Conservation (phyloP, 2,888 invertebrate species). For the Esperia sulphurella region DNA sequence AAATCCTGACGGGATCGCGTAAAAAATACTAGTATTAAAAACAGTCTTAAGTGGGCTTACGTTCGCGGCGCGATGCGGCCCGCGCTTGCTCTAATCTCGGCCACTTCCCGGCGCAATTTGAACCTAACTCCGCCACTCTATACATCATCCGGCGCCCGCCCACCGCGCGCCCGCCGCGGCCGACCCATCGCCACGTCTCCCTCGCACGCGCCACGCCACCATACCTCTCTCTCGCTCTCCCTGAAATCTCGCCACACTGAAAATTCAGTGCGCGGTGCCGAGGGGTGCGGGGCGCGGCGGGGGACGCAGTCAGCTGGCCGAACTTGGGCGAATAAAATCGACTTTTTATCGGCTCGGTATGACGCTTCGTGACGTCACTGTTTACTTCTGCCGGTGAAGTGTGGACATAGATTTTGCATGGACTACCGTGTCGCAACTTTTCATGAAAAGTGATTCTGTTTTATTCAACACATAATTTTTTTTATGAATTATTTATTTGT, state of each 20-base stretch:
- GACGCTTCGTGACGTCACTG: conserved; percentile 79
- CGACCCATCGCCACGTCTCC: conserved; percentile 45
- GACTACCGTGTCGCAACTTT: conserved; percentile 40
- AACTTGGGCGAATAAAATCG: conserved; percentile 78
- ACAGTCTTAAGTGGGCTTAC: conserved; percentile 86
- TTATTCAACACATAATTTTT: neutral
- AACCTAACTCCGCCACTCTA: conserved; percentile 86
- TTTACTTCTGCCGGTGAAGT: conserved; percentile 62
- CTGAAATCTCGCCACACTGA: conserved; percentile 69
- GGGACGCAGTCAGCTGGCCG: conserved; percentile 73
- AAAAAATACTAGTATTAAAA: conserved; percentile 86
- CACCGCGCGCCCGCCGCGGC: conserved; percentile 59
- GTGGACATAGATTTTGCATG: conserved; percentile 52
- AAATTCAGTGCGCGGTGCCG: conserved; percentile 61
- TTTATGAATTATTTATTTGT: neutral
- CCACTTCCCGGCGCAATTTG: conserved; percentile 88
- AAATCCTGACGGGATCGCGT: conserved; percentile 79
- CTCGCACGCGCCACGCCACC: conserved; percentile 27
- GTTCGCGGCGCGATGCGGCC: conserved; percentile 81
- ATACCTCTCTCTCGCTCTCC: conserved; percentile 40
- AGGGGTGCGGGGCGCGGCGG: conserved; percentile 20
- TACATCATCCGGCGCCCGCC: conserved; percentile 83
- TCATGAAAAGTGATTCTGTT: conserved; percentile 19
- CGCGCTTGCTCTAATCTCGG: conserved; percentile 84
- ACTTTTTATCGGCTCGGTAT: conserved; percentile 75